phyloP scores from a whole-genome alignment of 1,140 invertebrate genomes.

The silkworm (Bombyx mori) region DNA sequence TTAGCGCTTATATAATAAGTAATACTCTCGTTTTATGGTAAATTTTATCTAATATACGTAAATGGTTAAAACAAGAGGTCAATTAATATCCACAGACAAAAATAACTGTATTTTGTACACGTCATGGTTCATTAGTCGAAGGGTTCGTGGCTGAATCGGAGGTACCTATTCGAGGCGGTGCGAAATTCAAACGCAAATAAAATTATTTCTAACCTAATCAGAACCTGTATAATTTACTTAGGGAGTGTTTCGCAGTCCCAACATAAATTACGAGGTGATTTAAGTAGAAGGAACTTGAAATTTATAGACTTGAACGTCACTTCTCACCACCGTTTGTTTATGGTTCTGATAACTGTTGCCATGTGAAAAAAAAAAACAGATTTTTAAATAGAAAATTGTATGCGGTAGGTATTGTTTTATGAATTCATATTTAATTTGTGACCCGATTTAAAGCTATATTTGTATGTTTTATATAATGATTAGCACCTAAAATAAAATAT shows the following conservation, averaged over 20 bases:
- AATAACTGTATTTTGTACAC: slow-evolving; percentile 17
- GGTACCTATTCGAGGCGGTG: slow-evolving; percentile 41
- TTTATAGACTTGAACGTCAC: slow-evolving; percentile 50
- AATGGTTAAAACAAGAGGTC: too few species aligned
- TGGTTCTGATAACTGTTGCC: slow-evolving; percentile 67
- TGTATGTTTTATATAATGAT: slow-evolving; percentile 18
- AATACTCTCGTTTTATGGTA: too few species aligned
- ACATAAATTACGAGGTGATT: slow-evolving; percentile 73
- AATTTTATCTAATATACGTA: too few species aligned
- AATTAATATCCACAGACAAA: not conserved
- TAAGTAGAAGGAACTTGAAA: slow-evolving; percentile 65
- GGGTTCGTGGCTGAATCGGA: slow-evolving; percentile 45
- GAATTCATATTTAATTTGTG: slow-evolving; percentile 30
- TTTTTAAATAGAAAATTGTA: too few species aligned
- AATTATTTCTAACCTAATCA: slow-evolving; percentile 67
- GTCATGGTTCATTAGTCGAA: slow-evolving; percentile 18
- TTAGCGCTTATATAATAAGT: too few species aligned
- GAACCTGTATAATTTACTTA: slow-evolving; percentile 72
- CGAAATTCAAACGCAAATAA: slow-evolving; percentile 40
- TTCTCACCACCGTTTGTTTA: slow-evolving; percentile 51
- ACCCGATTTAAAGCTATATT: slow-evolving; percentile 37
- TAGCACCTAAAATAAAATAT: slow-evolving; percentile 65
- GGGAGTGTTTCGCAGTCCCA: slow-evolving; percentile 35
- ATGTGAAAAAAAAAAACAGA: slow-evolving; percentile 1
- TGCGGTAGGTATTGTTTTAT: slow-evolving; percentile 5